Percentiles rank a stretch among this genome's conserved stretches.
These are phyloP conservation scores for Prietella phreatophila DNA, from an alignment of 2,113 vertebrate genomes.

Conservation along the genomic window DNA sequence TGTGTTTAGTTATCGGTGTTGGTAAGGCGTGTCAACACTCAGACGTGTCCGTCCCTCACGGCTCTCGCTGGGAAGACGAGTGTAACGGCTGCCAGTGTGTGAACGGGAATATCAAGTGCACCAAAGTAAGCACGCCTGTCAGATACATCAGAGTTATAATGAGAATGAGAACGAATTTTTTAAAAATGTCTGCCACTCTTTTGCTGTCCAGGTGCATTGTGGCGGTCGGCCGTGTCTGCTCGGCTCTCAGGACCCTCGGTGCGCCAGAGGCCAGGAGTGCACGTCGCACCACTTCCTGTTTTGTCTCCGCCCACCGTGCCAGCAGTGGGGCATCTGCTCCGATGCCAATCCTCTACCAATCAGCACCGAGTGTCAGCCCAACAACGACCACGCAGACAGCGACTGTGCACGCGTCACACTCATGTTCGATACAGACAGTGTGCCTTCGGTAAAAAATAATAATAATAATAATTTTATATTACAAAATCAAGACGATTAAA, in stretches of 20 bases:
- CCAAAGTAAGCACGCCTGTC: slow-evolving; percentile 76
- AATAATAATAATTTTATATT: background rate
- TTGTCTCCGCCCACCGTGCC: slow-evolving; percentile 84
- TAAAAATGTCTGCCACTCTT: background rate
- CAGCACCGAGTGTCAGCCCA: slow-evolving; percentile 81
- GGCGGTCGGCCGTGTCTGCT: slow-evolving; percentile 84
- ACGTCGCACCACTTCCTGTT: slow-evolving; percentile 74
- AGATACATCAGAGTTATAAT: background rate
- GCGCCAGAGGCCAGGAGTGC: slow-evolving; percentile 81
- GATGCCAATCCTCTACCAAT: slow-evolving; percentile 67
- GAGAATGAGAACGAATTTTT: background rate
- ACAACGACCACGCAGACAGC: slow-evolving; percentile 80
- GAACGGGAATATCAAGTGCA: slow-evolving; percentile 81
- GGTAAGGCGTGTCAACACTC: slow-evolving; percentile 82
- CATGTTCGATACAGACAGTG: slow-evolving; percentile 81
- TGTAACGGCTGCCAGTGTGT: slow-evolving; percentile 88
- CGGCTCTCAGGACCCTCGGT: slow-evolving; percentile 61
- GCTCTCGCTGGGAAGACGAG: slow-evolving; percentile 85
- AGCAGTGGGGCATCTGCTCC: slow-evolving; percentile 85
- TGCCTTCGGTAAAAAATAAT: slow-evolving; percentile 81
- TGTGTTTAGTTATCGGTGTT: slow-evolving; percentile 75
- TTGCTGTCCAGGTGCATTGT: slow-evolving; percentile 80
- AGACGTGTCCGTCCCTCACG: slow-evolving; percentile 81
- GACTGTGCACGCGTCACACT: slow-evolving; percentile 89
- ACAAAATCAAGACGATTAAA: background rate